Evolutionary conservation across 2,113 vertebrate genomes (phyloP), one percentile per base, ranked within the genome.

Genomic region (Poeciliopsis occidentalis): DNA sequence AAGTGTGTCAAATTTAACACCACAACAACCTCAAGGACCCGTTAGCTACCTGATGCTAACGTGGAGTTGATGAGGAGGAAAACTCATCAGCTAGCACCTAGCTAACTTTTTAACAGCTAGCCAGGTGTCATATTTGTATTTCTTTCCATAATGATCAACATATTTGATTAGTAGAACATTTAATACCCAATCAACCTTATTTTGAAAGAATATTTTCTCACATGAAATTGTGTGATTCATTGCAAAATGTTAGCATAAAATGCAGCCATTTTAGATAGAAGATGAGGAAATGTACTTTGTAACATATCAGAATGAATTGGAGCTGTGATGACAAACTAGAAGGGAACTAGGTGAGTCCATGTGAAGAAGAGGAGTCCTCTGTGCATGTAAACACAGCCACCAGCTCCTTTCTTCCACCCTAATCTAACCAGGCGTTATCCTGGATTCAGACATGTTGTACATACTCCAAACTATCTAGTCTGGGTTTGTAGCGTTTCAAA

Each of bases 331-430:
- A 69, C 11, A 0, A 13, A 12, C 11, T 11, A 32, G 19, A n/a
- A 32, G 8, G 51, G 39, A 44, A 15, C 41, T 44, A 3, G 41
- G 5, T 60, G 27, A 22, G 2, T 22, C 2, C 15, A 6, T 63
- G 37, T 71, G 32, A 67, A 47, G 57, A 60, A 66, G 63, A 17
- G 44, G 15, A 47, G 44, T 47, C n/a, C 75, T 89, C 86, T 88
- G 88, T 87, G 85, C 87, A 85, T 85, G 87, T 87, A 81, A 88
- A 87, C 71, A 31, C 15, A 64, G 51, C 78, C n/a, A 8, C 73
- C 32, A 19, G 47, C 3, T 11, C 68, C 47, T 78, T 64, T 72
- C 78, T 73, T 75, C 80, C 69, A 79, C 73, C 71, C 71, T 60
- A 15, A 37, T 7, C 60, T 72, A 79, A 66, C 73, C 26, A 60